Base-by-base conservation (phyloP, 2,797 vertebrate genomes). In the Lacerta bilineata region DNA sequence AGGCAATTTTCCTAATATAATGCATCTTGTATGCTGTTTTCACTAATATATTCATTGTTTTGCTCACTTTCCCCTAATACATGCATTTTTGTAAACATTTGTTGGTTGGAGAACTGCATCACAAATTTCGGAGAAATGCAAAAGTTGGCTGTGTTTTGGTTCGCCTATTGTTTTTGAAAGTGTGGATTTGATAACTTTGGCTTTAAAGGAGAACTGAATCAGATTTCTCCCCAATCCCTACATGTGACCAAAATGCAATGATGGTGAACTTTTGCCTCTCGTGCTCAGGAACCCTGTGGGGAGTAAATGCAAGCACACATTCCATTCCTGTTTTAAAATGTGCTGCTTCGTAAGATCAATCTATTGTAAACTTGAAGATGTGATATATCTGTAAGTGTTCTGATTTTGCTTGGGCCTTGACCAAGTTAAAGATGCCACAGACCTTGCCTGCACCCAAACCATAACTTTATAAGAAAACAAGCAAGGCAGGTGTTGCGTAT, bases 401-500 rank as follows among this genome's bases (percentile, higher is more conserved):
- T 80, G 15, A 59, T 61, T 61, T 69, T 6, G 18, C 41, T 72
- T 18, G 55, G 27, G 75, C 43, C 74, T 86, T 7, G 27, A n/a
- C 33, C 29, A 66, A 25, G 71, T 66, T n/a, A 61, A 69, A 64
- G 68, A 4, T 81, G 27, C 68, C 71, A 64, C 50, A 64, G 29
- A 43, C 69, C 39, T 41, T 4, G 23, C 46, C 50, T 84, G 69
- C 23, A 36, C n/a, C 69, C 59, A 36, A 27, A 66, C 3, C 23
- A 69, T 59, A 17, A 59, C 18, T 61, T 90, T 76, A 64, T 39
- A 66, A 29, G 33, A 20, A 86, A 55, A 89, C 20, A 1, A 89
- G 9, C 0, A 0, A 0, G 3, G 0, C 39, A 83, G 18, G 3
- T 55, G 84, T 1, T 29, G 55, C 13, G 8, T 69, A 39, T 41